Evolutionary conservation across 2,888 invertebrate genomes (phyloP), one percentile per base, ranked within the genome.

Genomic region (Dynastes grantii): DNA sequence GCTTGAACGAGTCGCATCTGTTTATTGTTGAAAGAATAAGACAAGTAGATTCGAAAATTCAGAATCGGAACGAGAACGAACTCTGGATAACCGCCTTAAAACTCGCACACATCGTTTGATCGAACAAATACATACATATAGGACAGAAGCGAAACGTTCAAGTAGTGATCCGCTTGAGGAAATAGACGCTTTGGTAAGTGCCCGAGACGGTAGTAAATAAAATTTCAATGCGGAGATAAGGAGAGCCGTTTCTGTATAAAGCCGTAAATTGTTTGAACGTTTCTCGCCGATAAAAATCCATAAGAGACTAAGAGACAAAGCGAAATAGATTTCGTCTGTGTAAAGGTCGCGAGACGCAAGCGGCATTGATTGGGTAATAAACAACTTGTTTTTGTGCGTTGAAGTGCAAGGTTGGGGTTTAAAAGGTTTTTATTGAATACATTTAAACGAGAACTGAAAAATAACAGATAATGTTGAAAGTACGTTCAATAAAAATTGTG

Each of bases 1-100:
- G 32, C 55, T 71, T 32, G 71, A 55, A 71, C 40, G 58, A 71
- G 55, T 71, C 8, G 55, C 71, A 40, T 71, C 55, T 71, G 71
- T 71, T 68, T 53, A 53, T 68, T 29, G 51, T 49, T 51, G 29
- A 29, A 68, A 22, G 29, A 68, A 68, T 53, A 45, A 51, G 68
- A 51, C 65, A 37, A 37, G 22, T 9, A 58, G 22, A 1, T 22
- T 22, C 22, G 5, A 5, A 13, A 63, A 29, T 29, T 13, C 29
- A 29, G 27, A 29, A 63, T 63, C 55, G 32, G 13, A 63, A 32
- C 63, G 32, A 32, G 32, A 63, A 63, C 55, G 1, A 55, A 4
- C 55, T 55, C 11, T 45, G 45, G 45, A 45, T 45, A 45, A 45
- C 6, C 8, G 45, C 45, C 45, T 45, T 45, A 45, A 45, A 8